These are phyloP conservation scores for Chymomyza fuscimana DNA, from an alignment of 2,888 invertebrate species.

Conservation along the genomic window DNA sequence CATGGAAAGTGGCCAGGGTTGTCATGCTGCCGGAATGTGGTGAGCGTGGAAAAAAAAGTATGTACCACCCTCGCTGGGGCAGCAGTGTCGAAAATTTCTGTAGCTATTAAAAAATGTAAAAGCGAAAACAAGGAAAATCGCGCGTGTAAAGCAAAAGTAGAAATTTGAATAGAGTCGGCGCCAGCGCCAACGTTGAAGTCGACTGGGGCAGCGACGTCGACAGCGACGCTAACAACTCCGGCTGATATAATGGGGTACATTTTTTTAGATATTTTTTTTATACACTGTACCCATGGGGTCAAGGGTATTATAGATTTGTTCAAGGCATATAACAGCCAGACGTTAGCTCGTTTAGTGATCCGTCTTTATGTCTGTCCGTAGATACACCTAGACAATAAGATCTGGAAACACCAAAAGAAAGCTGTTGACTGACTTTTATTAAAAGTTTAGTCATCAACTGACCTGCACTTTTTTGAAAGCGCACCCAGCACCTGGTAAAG, in stretches of 20 bases:
- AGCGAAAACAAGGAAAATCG: conserved; percentile 75
- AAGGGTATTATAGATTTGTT: no score
- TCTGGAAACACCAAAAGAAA: no score
- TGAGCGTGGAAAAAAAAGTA: conserved; percentile 28
- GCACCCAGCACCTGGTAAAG: no score
- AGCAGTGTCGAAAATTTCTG: conserved; percentile 53
- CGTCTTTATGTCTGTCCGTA: no score
- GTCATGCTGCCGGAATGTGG: conserved; percentile 42
- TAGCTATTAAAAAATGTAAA: conserved; percentile 75
- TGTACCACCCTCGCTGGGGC: conserved; percentile 40
- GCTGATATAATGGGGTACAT: conserved; percentile 66
- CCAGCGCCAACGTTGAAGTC: conserved; percentile 30
- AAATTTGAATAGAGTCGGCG: conserved; percentile 63
- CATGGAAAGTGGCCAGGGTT: conserved; percentile 61
- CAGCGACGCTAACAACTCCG: conserved; percentile 2
- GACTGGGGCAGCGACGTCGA: conserved; percentile 28
- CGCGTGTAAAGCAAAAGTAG: conserved; percentile 74
- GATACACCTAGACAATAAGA: no score
- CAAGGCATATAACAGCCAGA: no score
- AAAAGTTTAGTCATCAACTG: no score
- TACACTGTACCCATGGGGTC: no score
- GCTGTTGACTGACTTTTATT: no score
- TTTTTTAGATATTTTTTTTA: conserved; percentile 16
- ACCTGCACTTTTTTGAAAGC: no score
- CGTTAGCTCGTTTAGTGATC: no score